Conservation (phyloP, 2,797 vertebrate species). For the Microctenopoma steveboyesi region DNA sequence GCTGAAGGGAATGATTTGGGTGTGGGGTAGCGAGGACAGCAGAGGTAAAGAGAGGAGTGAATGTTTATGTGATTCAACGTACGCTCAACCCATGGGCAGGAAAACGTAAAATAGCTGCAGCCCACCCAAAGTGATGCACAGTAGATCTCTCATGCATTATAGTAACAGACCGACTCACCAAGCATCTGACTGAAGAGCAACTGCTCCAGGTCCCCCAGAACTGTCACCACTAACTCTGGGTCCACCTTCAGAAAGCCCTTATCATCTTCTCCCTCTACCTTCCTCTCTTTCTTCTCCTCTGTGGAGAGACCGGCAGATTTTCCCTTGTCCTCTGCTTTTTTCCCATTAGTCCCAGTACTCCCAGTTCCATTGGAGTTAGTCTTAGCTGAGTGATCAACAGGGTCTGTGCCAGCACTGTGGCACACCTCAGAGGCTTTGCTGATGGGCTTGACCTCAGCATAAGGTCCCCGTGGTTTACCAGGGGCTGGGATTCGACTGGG, state of each 20-base stretch:
- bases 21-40: slow-evolving; percentile 41
- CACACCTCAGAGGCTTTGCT: slow-evolving; percentile 88
- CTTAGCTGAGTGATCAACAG: slow-evolving; percentile 76
- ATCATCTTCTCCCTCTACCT: slow-evolving; percentile 85
- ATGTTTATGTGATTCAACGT: slow-evolving; percentile 9
- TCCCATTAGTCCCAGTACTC: slow-evolving; percentile 57
- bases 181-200: slow-evolving; percentile 97
- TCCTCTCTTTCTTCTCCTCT: slow-evolving; percentile 78
- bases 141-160: slow-evolving; percentile 9
- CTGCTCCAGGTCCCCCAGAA: slow-evolving; percentile 96
- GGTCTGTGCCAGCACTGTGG: slow-evolving; percentile 55
- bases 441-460: slow-evolving; percentile 95
- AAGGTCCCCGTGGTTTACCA: slow-evolving; percentile 89
- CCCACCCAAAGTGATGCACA: not conserved
- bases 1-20: slow-evolving; percentile 55
- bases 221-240: slow-evolving; percentile 96
- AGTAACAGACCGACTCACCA: slow-evolving; percentile 84
- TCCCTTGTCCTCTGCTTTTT: slow-evolving; percentile 65
- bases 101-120: slow-evolving; percentile 4
- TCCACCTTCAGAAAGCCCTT: slow-evolving; percentile 96
- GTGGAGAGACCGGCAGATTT: slow-evolving; percentile 54
- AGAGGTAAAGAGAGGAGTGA: slow-evolving; percentile 1
- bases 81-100: slow-evolving; percentile 6
- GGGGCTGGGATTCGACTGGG: slow-evolving; percentile 88
- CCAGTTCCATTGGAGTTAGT: slow-evolving; percentile 76